These are phyloP conservation scores for Drosophila neonasuta DNA, from an alignment of 2,888 invertebrate species.

Conservation along the genomic window DNA sequence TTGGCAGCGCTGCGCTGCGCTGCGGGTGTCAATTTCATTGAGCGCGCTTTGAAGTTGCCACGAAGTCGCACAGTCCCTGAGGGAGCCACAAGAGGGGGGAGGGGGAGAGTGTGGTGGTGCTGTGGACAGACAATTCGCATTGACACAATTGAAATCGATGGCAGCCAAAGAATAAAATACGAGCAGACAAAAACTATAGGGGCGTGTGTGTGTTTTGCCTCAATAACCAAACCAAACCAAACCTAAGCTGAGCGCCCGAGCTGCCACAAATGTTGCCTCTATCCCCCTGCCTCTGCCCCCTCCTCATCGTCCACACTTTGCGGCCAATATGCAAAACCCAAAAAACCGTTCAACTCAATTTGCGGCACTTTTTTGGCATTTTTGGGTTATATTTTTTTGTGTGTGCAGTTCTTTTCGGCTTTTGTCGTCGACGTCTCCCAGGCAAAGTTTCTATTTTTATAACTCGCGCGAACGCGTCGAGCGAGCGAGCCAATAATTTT, in stretches of 20 bases:
- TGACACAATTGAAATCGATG: constrained; percentile 75
- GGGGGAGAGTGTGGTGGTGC: not conserved
- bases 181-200: constrained; percentile 55
- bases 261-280: not conserved
- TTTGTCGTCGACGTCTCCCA: constrained; percentile 27
- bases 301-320: not conserved
- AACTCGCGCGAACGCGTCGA: constrained; percentile 12
- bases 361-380: constrained; percentile 36
- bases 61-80: constrained; percentile 12
- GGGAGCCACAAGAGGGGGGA: not conserved
- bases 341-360: constrained; percentile 71
- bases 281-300: not conserved
- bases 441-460: constrained; percentile 44
- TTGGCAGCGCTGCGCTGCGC: constrained; percentile 41
- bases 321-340: constrained; percentile 15
- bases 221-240: not conserved
- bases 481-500: constrained; percentile 67
- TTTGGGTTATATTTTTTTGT: constrained; percentile 5
- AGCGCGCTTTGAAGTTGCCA: constrained; percentile 67
- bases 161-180: constrained; percentile 40
- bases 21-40: constrained; percentile 75
- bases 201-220: constrained; percentile 33
- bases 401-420: not conserved
- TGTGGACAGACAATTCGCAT: constrained; percentile 38
- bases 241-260: constrained; percentile 4